Evolutionary conservation across 2,113 vertebrate genomes (phyloP).

Genomic region (Sturnus vulgaris): DNA sequence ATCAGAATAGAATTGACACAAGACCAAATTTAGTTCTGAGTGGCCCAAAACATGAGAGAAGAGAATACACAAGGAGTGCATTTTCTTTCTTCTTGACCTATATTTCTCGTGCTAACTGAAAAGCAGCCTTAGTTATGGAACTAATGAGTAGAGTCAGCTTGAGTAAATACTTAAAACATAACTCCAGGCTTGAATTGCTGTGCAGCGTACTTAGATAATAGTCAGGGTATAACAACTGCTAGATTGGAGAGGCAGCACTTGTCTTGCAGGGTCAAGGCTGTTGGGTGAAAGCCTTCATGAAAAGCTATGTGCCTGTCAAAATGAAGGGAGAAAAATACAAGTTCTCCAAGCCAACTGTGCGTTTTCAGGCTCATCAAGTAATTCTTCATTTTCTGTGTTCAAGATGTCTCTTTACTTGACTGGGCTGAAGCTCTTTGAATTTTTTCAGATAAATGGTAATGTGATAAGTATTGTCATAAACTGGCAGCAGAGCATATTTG

Average conservation of each 20-base stretch:
- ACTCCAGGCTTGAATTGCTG: neutral
- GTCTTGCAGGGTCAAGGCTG: neutral
- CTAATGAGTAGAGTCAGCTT: neutral
- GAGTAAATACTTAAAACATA: neutral
- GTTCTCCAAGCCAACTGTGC: neutral
- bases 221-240: neutral
- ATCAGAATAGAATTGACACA: neutral
- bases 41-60: neutral
- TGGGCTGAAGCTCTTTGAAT: neutral
- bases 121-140: neutral
- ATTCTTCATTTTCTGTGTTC: neutral
- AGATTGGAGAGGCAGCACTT: neutral
- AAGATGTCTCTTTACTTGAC: neutral
- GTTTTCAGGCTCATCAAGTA: neutral
- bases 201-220: accelerated
- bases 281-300: neutral
- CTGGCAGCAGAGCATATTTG: neutral
- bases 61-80: neutral
- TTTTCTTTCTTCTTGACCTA: neutral
- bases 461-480: neutral
- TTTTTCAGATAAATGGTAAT: neutral
- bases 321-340: neutral
- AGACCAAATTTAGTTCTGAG: neutral
- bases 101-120: neutral
- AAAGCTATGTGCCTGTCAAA: neutral